Percentiles rank a stretch among this genome's conserved stretches.
Conservation (phyloP, 2,888 invertebrate species). For the Tromatobia lineatoria region DNA sequence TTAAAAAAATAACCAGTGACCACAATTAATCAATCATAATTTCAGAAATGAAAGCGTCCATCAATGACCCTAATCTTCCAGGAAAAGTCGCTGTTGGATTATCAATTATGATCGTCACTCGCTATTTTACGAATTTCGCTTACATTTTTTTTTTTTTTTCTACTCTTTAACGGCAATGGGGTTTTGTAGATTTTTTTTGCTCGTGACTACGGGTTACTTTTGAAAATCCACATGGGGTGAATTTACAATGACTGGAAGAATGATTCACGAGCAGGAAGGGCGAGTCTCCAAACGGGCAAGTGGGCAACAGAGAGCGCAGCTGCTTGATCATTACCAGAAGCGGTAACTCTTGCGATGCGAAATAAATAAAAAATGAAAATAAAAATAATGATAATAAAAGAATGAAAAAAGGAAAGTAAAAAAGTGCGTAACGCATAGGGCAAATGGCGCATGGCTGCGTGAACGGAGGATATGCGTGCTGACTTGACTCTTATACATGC, state of each 20-base stretch:
- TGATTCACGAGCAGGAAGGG: conserved; percentile 71
- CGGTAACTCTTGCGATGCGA: conserved; percentile 73
- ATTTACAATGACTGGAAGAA: conserved; percentile 77
- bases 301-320: conserved; percentile 73
- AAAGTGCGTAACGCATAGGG: conserved; percentile 62
- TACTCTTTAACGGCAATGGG: conserved; percentile 9
- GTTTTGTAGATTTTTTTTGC: conserved; percentile 10
- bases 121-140: not conserved
- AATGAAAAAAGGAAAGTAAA: conserved; percentile 51
- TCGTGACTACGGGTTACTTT: conserved; percentile 77
- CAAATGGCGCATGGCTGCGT: conserved; percentile 69
- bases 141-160: not conserved
- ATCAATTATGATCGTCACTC: not conserved
- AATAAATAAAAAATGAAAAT: conserved; percentile 42
- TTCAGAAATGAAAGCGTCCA: not conserved
- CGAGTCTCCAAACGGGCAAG: conserved; percentile 57
- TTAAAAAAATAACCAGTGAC: too few species aligned
- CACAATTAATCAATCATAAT: too few species aligned
- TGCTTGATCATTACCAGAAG: conserved; percentile 77
- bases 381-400: conserved; percentile 29
- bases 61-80: not conserved
- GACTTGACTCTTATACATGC: conserved; percentile 33
- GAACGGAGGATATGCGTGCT: conserved; percentile 61
- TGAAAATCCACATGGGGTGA: conserved; percentile 81
- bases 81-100: not conserved